phyloP scores from a whole-genome alignment of 1,140 invertebrate genomes.

The Drosophila bocqueti region DNA sequence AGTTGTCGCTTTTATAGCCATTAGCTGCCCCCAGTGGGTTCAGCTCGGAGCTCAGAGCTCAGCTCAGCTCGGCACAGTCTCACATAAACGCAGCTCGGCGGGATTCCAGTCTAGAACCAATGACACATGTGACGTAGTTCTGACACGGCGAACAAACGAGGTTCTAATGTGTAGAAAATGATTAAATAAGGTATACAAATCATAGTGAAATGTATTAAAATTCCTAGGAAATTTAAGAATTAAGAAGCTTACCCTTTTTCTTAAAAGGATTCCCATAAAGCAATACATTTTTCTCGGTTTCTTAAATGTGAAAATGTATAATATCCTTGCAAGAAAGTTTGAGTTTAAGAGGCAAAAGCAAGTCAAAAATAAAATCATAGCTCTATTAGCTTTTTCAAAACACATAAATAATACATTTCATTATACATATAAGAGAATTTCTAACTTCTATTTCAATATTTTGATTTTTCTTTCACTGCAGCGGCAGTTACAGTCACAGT shows the following conservation, averaged over 20 bases:
- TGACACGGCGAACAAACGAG: slow-evolving; percentile 5
- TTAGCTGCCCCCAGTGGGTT: slow-evolving; percentile 22
- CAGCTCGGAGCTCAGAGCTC: slow-evolving; percentile 27
- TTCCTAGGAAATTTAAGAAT: not conserved
- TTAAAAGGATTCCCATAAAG: not conserved
- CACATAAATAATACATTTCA: not conserved
- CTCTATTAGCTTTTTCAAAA: not conserved
- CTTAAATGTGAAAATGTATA: not conserved
- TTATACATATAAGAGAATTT: not conserved
- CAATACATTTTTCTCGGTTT: not conserved
- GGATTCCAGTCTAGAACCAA: slow-evolving; percentile 55
- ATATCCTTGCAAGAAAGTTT: not conserved
- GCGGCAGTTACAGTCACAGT: not conserved
- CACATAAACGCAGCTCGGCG: slow-evolving; percentile 36
- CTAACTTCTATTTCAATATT: not conserved
- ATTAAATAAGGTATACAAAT: too few relatives aligned
- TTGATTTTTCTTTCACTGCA: slow-evolving; percentile 6
- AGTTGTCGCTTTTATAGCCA: slow-evolving; percentile 74
- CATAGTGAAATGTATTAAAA: not conserved
- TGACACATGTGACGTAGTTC: slow-evolving; percentile 67
- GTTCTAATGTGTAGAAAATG: not conserved
- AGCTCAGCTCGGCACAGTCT: slow-evolving; percentile 25
- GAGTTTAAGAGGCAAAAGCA: too few relatives aligned
- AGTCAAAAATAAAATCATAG: not conserved
- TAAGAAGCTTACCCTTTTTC: not conserved